Evolutionary conservation across 1,140 invertebrate genomes (phyloP).

Genomic region (Panonychus citri): DNA sequence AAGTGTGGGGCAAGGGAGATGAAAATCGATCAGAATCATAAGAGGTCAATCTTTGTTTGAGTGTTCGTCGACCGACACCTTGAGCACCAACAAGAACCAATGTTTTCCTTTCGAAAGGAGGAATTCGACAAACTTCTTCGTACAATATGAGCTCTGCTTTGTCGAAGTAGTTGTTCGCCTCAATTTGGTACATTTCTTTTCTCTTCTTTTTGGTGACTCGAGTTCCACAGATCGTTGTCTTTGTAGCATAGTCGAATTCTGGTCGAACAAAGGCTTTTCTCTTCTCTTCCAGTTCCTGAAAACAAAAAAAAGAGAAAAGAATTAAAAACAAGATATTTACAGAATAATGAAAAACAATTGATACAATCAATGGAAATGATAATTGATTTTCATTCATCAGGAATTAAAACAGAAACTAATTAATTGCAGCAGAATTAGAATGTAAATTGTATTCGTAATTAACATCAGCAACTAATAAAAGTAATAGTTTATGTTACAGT

Average conservation of each 20-base stretch:
- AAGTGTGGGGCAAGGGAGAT: slow-evolving; percentile 72
- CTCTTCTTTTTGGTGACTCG: slow-evolving; percentile 63
- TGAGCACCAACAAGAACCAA: slow-evolving; percentile 76
- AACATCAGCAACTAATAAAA: too few relatives aligned
- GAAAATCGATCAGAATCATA: slow-evolving; percentile 74
- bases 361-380: too few relatives aligned
- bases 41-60: slow-evolving; percentile 79
- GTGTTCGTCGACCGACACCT: slow-evolving; percentile 72
- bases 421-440: too few relatives aligned
- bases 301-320: too few relatives aligned
- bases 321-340: too few relatives aligned
- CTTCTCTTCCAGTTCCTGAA: slow-evolving; percentile 62
- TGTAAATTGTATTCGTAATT: too few relatives aligned
- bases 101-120: slow-evolving; percentile 79
- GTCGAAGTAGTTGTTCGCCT: slow-evolving; percentile 55
- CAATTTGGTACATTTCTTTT: slow-evolving; percentile 76
- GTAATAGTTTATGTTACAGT: too few relatives aligned
- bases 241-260: slow-evolving; percentile 51
- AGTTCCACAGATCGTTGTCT: slow-evolving; percentile 19
- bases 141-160: slow-evolving; percentile 74
- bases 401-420: too few relatives aligned
- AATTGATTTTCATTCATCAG: too few relatives aligned
- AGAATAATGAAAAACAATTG: too few relatives aligned
- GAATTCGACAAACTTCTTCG: slow-evolving; percentile 88
- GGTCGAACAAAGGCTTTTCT: slow-evolving; percentile 84